Evolutionary conservation across 2,113 vertebrate species (phyloP), one percentile per base, ranked within the genome.

Genomic region (Cyanoderma ruficeps): DNA sequence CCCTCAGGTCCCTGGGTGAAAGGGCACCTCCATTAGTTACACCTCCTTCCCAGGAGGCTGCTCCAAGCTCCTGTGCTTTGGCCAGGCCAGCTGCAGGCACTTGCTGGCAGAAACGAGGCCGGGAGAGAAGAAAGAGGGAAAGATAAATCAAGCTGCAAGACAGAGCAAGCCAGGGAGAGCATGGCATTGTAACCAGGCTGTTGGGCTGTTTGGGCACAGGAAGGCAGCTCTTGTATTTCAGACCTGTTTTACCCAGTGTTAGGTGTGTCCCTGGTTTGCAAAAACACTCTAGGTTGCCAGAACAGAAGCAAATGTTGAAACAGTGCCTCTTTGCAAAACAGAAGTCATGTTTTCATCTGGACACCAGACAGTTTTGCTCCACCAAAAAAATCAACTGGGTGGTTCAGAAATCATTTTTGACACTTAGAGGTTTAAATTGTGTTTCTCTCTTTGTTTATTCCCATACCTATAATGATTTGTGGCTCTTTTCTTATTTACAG

Each of bases 121-220:
- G 12, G 6, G 3, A 33, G 27, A 30, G 27, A 39, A 63, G 35
- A 44, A 47, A 50, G 68, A 55, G 21, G n/a, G 56, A 49, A 56
- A 44, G 21, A 25, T 11, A 53, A 89, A 67, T 8, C 30, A 35
- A 63, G 79, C 39, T 71, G 76, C 53, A 52, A 64, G 76, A 33
- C 30, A 39, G 60, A 82, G 83, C 76, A 39, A 76, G 80, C 35
- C 2, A 1, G 33, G 8, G 47, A 67, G 56, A 46, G 23, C 27
- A 5, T 2, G 0, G 3, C 1, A 0, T 28, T 27, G 31, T 31
- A 55, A 20, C 27, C 37, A 28, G 53, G 44, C 72, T 35, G 4
- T 23, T 23, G 3, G 33, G 42, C 30, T 49, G 33, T 30, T 37
- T 1, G 5, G 70, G 76, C 28, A 15, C 44, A 69, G 65, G 71